Base-by-base conservation (phyloP, 2,797 vertebrate species). In the Odontamblyopus rebecca region DNA sequence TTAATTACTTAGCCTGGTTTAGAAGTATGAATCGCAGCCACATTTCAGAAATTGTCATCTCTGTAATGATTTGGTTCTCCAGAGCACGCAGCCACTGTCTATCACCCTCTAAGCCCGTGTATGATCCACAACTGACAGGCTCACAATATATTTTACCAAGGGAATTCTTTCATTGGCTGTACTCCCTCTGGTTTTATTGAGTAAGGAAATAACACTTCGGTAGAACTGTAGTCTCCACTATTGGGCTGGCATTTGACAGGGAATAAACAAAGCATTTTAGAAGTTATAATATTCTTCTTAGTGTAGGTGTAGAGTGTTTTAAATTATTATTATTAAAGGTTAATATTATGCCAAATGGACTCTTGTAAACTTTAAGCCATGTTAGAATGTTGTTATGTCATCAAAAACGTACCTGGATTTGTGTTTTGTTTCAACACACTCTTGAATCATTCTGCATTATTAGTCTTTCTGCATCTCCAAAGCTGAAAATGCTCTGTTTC, bases 11-110 rank as follows among this genome's bases (percentile, higher is more conserved):
- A 71, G 57, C 50, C 54, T 69, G 48, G 69, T 81, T 82, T 44
- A 71, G 70, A 70, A 19, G 35, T 73, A 38, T 78, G 70, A 76
- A 76, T 63, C 67, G 66, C 73, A 74, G 63, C 35, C 60, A 72
- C 51, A 57, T 71, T 57, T 79, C 59, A 68, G 29, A 75, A 67
- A 64, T 66, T 75, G 19, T 74, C 59, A 68, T 62, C 9, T 6
- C 67, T 50, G 67, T 62, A 75, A 69, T 50, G 57, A 54, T 65
- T 68, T 73, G 71, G 18, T 57, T 62, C 59, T 68, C 51, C 60
- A 65, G 71, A 70, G 59, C 65, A 68, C 7, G n/a, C n/a, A 61
- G 60, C 50, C 35, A 64, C 72, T 54, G 62, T 62, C 35, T 62
- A 38, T 56, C 18, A 27, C 50, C 44, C 44, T 71, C 59, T 29